Evolutionary conservation across 2,888 invertebrate genomes (phyloP), one percentile per base, ranked within the genome.

Genomic region (Ochropleura leucogaster): DNA sequence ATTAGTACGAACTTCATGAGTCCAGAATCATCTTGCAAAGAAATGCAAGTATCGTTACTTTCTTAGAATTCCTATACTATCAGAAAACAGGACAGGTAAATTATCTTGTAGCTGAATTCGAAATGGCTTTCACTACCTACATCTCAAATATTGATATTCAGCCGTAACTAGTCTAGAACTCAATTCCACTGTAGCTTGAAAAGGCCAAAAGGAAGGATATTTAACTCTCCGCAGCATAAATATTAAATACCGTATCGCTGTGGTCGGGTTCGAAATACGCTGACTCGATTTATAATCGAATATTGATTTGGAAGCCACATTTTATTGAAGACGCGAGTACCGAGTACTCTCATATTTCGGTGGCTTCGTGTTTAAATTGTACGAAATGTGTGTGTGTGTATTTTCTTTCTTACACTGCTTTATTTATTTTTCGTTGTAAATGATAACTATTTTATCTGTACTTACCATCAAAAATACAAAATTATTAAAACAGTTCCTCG

Each of bases 251-350:
- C 18, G 67, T 53, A 42, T 74, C 51, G 42, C 20, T 1, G 64
- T 62, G 68, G 44, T 66, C 47, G 63, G 49, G 8, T 59, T n/a
- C 59, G 70, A 72, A 75, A 65, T 78, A 53, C 65, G 70, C 62
- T 49, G 74, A 74, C 68, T 65, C 69, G 62, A 69, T 72, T 77
- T 72, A 59, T 86, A 80, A 84, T 84, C 63, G 72, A 84, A 65
- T 85, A 86, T 84, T 77, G 74, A 85, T 83, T 83, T 65, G 12
- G 49, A 47, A 63, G 59, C 70, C 63, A 84, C 77, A 79, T 70
- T 82, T 73, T 65, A 74, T 51, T 59, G 40, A 40, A 44, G 57
- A 67, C 40, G 20, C 57, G 59, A 65, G 74, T 46, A 57, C 30
- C 30, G 30, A 30, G 30, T 30, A 30, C 16, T 66, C n/a, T 47